Conservation (phyloP, 2,797 vertebrate genomes). For the Sebastes kiyomatsui region DNA sequence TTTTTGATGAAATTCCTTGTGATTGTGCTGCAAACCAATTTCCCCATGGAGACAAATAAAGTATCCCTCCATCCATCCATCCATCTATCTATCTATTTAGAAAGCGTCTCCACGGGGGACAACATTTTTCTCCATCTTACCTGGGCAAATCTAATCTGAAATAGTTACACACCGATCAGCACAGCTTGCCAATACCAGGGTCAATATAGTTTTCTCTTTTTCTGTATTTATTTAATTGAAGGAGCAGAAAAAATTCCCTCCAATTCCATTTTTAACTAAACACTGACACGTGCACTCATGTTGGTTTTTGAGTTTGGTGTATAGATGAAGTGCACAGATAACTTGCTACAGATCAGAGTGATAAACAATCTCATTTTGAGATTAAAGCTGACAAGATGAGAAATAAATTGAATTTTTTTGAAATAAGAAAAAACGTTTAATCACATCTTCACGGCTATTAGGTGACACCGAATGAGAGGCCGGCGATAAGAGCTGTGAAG, state of each 20-base stretch:
- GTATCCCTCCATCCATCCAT: too few species aligned
- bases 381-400: conserved; percentile 35
- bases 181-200: not conserved
- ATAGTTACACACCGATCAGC: conserved; percentile 4
- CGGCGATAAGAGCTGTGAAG: conserved; percentile 5
- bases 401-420: conserved; percentile 18
- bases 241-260: conserved; percentile 15
- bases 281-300: not conserved
- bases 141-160: not conserved
- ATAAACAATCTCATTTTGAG: conserved; percentile 15
- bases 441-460: conserved; percentile 28
- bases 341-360: conserved; percentile 6
- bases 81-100: too few species aligned
- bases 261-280: conserved; percentile 28
- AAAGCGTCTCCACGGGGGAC: too few species aligned
- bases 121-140: too few species aligned
- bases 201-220: not conserved
- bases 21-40: too few species aligned
- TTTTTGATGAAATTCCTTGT: too few species aligned
- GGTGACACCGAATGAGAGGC: not conserved
- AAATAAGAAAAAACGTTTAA: not conserved
- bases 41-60: too few species aligned
- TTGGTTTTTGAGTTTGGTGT: conserved; percentile 9
- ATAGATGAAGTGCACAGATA: conserved; percentile 25
- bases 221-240: conserved; percentile 51